Base-by-base conservation (phyloP, 2,113 vertebrate species). In the Alces alces region DNA sequence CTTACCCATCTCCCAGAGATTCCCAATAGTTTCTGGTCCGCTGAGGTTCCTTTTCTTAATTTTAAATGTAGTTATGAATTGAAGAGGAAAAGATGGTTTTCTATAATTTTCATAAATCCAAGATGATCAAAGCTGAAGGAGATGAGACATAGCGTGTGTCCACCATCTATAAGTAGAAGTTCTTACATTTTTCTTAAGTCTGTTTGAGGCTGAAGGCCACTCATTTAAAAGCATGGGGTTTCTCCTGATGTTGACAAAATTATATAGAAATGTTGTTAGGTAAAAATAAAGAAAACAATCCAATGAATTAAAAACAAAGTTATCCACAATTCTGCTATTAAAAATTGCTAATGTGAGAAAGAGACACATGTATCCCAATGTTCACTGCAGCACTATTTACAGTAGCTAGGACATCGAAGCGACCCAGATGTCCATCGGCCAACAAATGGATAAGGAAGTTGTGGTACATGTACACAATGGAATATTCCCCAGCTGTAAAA, bases 201-300 rank as follows among this genome's bases (percentile, higher is more conserved):
- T 78, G 82, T 93, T 90, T 83, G 30, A 83, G 94, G 12, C 66
- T 45, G 78, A 25, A 66, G 47, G 54, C 17, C 14, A 39, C 39
- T 76, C 25, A 84, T 64, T 90, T 54, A 60, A 70, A 84, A 78
- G 6, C 58, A 57, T 15, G 33, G 1, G 45, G 27, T 33, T 89
- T 97, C 43, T 97, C 21, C 55, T 43, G n/a, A 45, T 66, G 15
- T 61, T 94, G n/a, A 6, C 7, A 70, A 88, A 80, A 73, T 86
- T 70, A 85, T 36, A 66, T 19, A 5, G 4, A 58, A 87, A 23
- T 39, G 21, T 76, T 64, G 21, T 86, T 52, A 82, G 28, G 25
- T 82, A 27, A 78, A 92, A 78, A 92, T 55, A n/a, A 96, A 60
- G 23, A 84, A 86, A 96, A 96, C 88, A 90, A 33, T 10, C 6